A percentile compares a stretch with the other conserved stretches of the same genome.
Evolutionary conservation across 2,797 vertebrate genomes (phyloP).

Genomic region (Lagodon rhomboides): DNA sequence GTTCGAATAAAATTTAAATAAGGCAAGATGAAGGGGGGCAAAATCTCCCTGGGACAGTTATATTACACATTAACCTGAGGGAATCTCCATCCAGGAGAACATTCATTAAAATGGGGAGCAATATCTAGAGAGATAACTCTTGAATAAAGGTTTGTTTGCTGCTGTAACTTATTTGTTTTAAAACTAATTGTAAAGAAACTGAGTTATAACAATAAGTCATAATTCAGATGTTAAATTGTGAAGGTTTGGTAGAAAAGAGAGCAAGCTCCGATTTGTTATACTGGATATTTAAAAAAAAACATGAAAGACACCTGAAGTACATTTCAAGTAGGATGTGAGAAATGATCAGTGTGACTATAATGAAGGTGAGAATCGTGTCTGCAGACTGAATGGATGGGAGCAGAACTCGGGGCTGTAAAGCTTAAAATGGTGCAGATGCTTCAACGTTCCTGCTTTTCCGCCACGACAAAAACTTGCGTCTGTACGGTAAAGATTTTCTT

Average conservation of each 20-base stretch:
- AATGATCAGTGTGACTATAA: slow-evolving; percentile 60
- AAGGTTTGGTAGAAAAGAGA: slow-evolving; percentile 6
- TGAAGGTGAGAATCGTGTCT: slow-evolving; percentile 13
- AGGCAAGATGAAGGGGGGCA: slow-evolving; percentile 77
- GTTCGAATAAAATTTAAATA: slow-evolving; percentile 66
- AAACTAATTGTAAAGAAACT: slow-evolving; percentile 24
- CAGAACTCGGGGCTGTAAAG: slow-evolving; percentile 47
- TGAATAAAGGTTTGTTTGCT: slow-evolving; percentile 30
- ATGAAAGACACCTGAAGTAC: slow-evolving; percentile 40
- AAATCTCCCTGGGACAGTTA: slow-evolving; percentile 54
- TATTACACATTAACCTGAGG: slow-evolving; percentile 76
- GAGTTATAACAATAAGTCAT: slow-evolving; percentile 1
- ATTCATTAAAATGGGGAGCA: slow-evolving; percentile 60
- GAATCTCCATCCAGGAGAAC: slow-evolving; percentile 71
- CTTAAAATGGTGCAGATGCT: slow-evolving; percentile 48
- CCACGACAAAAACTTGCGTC: slow-evolving; percentile 26
- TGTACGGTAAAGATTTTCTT: slow-evolving; percentile 22
- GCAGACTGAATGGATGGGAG: slow-evolving; percentile 47
- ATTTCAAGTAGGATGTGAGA: slow-evolving; percentile 57
- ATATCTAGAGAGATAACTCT: slow-evolving; percentile 24
- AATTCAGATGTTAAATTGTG: slow-evolving; percentile 1
- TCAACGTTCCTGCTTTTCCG: slow-evolving; percentile 46
- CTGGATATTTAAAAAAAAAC: slow-evolving; percentile 6
- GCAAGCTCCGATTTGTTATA: not conserved
- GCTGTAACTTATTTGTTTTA: slow-evolving; percentile 21